Evolutionary conservation across 1,140 invertebrate species (phyloP), one percentile per base, ranked within the genome.

Genomic region (Caenorhabditis tropicalis): DNA sequence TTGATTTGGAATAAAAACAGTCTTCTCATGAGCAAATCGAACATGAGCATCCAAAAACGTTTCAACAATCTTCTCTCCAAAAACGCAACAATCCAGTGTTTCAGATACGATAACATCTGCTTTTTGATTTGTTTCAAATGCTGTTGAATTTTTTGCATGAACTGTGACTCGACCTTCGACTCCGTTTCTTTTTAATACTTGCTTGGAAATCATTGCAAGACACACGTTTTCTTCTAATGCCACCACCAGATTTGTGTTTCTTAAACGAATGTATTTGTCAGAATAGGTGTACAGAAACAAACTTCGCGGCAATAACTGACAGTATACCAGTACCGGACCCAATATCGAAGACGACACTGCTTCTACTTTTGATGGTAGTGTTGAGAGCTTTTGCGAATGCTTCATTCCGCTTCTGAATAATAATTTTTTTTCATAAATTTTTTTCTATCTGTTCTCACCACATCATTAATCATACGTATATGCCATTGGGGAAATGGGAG

Each of bases 401-500:
- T 74, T 74, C 65, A 24, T 74, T 74, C 12, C 65, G 33, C 29
- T 7, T 46, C 65, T 74, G 36, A 43, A 74, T 10, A 10, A 56
- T 27, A 7, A 27, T 29, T 10, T 9, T 7, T 12, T 27, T 56
- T 7, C 1, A 27, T 7, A 29, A 27, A 19, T 12, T 27, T 10
- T 19, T 27, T 27, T n/a, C n/a, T n/a, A 27, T 1, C 21, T 9
- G n/a, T 39, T 65, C 58, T 65, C n/a, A 74, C 65, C 36, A 24
- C 36, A 74, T 74, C 65, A 24, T 74, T 74, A 7, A 74, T 46
- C 65, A 74, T 74, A 3, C 65, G 65, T 24, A 74, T 74, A n/a
- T 74, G 65, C 65, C 65, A 74, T 19, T 74, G 65, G 24, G 65
- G 65, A n/a, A 74, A 74, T 9, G 65, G 65, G 43, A 74, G 10